Evolutionary conservation across 1,140 invertebrate genomes (phyloP).

Genomic region (Drosophila paulistorum): DNA sequence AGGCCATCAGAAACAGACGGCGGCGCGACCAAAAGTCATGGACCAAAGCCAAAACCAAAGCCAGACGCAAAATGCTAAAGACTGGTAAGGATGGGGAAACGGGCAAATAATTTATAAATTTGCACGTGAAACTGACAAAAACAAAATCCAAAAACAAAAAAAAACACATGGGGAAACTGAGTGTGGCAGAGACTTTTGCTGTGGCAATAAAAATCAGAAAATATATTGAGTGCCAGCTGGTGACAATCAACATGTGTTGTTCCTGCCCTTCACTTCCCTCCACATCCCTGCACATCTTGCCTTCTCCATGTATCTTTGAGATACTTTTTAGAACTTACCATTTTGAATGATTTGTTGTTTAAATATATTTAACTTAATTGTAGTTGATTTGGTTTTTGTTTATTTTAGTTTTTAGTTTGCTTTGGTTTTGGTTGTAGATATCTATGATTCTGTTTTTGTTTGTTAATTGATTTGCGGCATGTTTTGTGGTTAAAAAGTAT

Average conservation of each 20-base stretch:
- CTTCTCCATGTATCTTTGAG: neutral
- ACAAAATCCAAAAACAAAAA: conserved; percentile 37
- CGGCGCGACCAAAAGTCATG: conserved; percentile 57
- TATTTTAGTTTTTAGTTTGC: conserved; percentile 11
- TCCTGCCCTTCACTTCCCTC: neutral
- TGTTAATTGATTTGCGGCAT: conserved; percentile 14
- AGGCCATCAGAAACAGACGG: conserved; percentile 78
- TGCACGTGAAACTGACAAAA: conserved; percentile 78
- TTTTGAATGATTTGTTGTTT: conserved; percentile 18
- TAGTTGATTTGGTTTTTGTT: conserved; percentile 1
- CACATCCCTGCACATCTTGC: neutral
- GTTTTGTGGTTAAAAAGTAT: conserved; percentile 1
- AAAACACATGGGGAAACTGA: conserved; percentile 63
- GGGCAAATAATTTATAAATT: conserved; percentile 73
- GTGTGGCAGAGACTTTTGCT: conserved; percentile 11
- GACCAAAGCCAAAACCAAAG: conserved; percentile 46
- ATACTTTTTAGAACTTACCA: conserved; percentile 21
- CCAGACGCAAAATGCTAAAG: conserved; percentile 16
- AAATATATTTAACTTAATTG: conserved; percentile 6
- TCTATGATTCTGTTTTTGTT: neutral
- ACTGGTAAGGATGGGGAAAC: neutral
- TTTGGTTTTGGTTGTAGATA: conserved; percentile 13
- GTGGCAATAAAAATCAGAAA: conserved; percentile 13
- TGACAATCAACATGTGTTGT: conserved; percentile 75
- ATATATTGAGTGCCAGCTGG: conserved; percentile 54